Conservation (phyloP, 2,113 vertebrate species). For the Thinocorus orbignyianus region DNA sequence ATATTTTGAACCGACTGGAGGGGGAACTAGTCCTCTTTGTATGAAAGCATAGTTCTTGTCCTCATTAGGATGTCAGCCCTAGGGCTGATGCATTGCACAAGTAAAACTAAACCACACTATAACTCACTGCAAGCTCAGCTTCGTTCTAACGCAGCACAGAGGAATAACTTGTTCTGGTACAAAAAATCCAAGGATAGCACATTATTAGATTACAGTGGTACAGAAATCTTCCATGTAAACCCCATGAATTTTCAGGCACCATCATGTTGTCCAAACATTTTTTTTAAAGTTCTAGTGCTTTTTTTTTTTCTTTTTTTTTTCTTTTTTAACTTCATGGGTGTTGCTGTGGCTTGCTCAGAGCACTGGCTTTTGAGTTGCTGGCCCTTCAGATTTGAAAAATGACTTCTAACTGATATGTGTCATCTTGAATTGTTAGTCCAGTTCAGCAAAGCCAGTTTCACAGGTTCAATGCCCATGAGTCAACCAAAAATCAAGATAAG, state of each 20-base stretch:
- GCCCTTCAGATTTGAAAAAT: background rate
- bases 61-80: conserved; percentile 29
- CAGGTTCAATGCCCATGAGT: background rate
- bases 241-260: background rate
- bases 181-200: background rate
- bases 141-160: background rate
- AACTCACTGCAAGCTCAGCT: background rate
- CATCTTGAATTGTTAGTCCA: background rate
- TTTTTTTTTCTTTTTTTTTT: background rate
- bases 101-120: background rate
- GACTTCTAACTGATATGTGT: background rate
- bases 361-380: background rate
- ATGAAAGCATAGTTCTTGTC: conserved; percentile 41
- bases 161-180: background rate
- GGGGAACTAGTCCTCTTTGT: conserved; percentile 65
- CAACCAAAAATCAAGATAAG: background rate
- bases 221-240: background rate
- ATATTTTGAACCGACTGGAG: conserved; percentile 68
- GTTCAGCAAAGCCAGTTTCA: background rate
- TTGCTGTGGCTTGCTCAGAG: background rate
- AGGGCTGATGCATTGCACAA: conserved; percentile 7
- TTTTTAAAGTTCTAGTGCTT: background rate
- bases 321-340: background rate
- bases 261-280: background rate
- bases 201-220: background rate